Percentiles rank a stretch among this genome's conserved stretches.
Conservation (phyloP, 2,797 vertebrate genomes). For the Tinamus major region DNA sequence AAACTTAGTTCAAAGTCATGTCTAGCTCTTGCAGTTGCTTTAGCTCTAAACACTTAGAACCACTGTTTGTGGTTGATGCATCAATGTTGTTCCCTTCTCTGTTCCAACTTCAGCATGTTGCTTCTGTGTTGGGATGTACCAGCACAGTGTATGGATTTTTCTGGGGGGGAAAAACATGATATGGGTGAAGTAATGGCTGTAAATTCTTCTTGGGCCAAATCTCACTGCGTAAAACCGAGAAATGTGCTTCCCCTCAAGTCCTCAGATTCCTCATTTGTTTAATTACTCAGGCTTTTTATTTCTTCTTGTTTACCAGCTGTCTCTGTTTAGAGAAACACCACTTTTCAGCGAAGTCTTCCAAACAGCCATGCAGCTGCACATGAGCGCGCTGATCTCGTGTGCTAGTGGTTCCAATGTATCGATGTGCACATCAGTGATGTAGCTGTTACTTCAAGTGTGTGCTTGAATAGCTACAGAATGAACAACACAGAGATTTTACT, state of each 20-base stretch:
- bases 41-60: neutral
- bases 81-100: neutral
- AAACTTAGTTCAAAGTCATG: neutral
- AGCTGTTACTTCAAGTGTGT: neutral
- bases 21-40: neutral
- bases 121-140: neutral
- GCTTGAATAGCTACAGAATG: neutral
- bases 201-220: neutral
- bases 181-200: neutral
- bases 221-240: neutral
- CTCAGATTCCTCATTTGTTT: neutral
- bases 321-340: neutral
- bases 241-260: neutral
- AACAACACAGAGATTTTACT: neutral
- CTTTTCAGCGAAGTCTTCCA: neutral
- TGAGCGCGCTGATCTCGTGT: neutral
- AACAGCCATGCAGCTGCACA: fast-evolving
- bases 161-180: neutral
- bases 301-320: neutral
- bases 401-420: neutral
- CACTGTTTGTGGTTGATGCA: neutral
- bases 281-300: neutral
- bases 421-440: neutral
- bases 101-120: neutral
- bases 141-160: neutral